phyloP scores from a whole-genome alignment of 2,888 invertebrate genomes.

The Epicampocera succincta region DNA sequence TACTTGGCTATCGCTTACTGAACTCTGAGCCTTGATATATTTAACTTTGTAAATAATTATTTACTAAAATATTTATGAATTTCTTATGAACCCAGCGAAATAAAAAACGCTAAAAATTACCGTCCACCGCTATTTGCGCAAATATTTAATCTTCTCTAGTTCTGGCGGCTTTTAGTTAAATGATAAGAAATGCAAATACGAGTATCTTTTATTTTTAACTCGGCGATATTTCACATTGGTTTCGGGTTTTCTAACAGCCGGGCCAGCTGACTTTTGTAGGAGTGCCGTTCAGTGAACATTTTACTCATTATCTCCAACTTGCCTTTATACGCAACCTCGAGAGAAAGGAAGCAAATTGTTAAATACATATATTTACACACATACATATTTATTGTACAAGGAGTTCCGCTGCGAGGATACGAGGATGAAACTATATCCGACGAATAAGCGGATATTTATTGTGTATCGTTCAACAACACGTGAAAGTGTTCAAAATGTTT shows the following conservation, averaged over 20 bases:
- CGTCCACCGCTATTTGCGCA: constrained; percentile 43
- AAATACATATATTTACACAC: no score
- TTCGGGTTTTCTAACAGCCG: background rate
- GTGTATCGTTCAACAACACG: no score
- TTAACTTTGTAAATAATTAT: constrained; percentile 13
- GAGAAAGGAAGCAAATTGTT: no score
- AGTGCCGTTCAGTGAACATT: no score
- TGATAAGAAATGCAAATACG: constrained; percentile 46
- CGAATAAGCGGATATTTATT: no score
- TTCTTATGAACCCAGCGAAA: constrained; percentile 15
- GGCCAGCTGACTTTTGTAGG: no score
- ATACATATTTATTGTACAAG: no score
- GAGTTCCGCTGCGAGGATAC: no score
- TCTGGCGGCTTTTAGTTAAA: constrained; percentile 14
- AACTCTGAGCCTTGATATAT: background rate
- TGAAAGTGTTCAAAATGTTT: no score
- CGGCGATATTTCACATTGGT: background rate
- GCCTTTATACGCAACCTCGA: no score
- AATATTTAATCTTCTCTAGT: constrained; percentile 39
- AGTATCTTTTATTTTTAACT: background rate
- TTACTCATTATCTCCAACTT: no score
- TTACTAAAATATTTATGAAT: constrained; percentile 25
- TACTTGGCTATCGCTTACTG: background rate
- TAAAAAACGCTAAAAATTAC: constrained; percentile 35
- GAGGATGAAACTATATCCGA: no score